Evolutionary conservation across 2,888 invertebrate species (phyloP).

Genomic region (Falcaria lacertinaria): DNA sequence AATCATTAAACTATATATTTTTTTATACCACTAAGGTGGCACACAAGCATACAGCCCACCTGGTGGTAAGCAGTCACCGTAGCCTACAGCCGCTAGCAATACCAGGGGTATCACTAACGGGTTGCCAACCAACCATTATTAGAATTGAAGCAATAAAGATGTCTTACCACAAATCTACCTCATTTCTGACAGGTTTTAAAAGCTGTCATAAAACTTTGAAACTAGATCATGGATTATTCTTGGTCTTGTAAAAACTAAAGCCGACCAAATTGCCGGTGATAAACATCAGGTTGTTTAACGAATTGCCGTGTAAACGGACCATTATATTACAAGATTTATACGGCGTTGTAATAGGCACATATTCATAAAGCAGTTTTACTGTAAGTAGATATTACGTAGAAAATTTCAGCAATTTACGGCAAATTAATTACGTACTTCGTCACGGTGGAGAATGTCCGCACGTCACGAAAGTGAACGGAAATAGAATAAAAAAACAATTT

Average conservation of each 20-base stretch:
- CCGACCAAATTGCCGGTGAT: conserved; percentile 8
- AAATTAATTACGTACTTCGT: neutral
- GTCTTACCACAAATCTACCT: neutral
- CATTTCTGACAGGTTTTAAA: neutral
- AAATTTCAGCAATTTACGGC: neutral
- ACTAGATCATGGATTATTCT: conserved; percentile 5
- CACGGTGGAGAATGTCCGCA: neutral
- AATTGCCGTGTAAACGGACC: conserved; percentile 11
- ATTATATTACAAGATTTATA: conserved; percentile 1
- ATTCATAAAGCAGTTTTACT: no score
- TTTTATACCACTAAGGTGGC: no score
- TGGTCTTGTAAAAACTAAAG: conserved; percentile 3
- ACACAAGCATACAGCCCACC: no score
- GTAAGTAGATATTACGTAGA: no score
- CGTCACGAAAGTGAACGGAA: no score
- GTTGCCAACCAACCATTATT: no score
- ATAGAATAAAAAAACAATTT: no score
- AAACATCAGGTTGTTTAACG: conserved; percentile 9
- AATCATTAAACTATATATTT: no score
- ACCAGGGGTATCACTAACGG: no score
- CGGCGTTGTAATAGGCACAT: neutral
- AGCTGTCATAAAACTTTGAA: neutral
- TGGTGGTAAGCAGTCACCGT: no score
- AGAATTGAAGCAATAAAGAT: neutral
- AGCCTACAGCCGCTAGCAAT: no score